These are phyloP conservation scores for Cryptoblepharus egeriae DNA, from an alignment of 2,797 vertebrate genomes.

Conservation along the genomic window DNA sequence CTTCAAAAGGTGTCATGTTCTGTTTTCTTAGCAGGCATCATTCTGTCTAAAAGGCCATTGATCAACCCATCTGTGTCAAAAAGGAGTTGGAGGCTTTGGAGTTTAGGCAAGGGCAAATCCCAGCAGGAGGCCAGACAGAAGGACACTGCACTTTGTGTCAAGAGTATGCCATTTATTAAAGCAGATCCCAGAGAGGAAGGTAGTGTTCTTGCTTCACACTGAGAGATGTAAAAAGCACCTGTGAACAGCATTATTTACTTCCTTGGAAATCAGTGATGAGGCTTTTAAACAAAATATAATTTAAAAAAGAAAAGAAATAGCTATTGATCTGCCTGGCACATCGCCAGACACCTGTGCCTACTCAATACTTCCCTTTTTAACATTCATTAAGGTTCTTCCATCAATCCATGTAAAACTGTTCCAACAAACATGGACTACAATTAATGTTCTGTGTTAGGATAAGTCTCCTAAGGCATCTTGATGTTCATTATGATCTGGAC, in stretches of 20 bases:
- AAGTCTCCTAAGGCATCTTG: slow-evolving; percentile 15
- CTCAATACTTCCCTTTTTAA: slow-evolving; percentile 11
- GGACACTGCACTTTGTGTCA: slow-evolving; percentile 1
- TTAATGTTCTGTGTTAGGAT: neutral
- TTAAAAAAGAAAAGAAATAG: neutral
- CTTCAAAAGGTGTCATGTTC: neutral
- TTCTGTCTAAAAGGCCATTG: neutral
- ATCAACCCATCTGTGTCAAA: neutral
- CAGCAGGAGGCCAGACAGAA: neutral
- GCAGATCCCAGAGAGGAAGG: neutral
- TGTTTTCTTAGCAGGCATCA: neutral
- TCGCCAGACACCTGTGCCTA: slow-evolving; percentile 9
- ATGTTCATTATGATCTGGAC: neutral
- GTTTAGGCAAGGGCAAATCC: slow-evolving; percentile 22
- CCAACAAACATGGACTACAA: neutral
- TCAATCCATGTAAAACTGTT: neutral
- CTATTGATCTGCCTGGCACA: neutral
- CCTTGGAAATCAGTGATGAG: neutral
- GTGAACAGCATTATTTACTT: neutral
- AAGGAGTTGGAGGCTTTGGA: neutral
- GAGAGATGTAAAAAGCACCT: slow-evolving; percentile 14
- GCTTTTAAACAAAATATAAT: slow-evolving; percentile 8
- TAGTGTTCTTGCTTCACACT: neutral
- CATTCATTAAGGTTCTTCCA: neutral
- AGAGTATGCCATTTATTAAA: neutral